phyloP scores from a whole-genome alignment of 2,113 vertebrate species.

The Morphnarchus princeps region DNA sequence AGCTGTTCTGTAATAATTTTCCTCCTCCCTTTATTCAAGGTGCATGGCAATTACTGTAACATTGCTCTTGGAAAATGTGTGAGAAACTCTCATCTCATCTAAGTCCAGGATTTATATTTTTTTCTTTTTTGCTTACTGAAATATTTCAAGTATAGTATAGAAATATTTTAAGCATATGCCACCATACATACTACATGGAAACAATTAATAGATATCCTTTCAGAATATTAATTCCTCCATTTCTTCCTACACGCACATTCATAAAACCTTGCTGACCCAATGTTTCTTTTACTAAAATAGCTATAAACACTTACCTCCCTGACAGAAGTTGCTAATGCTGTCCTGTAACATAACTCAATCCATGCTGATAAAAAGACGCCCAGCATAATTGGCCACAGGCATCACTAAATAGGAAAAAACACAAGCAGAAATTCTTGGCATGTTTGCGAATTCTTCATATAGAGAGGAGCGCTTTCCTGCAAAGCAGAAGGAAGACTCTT shows the following conservation, averaged over 20 bases:
- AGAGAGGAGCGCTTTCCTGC: not conserved
- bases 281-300: not conserved
- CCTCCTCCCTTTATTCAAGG: not conserved
- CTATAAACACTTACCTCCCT: not conserved
- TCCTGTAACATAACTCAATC: not conserved
- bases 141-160: not conserved
- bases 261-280: not conserved
- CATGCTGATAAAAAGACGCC: not conserved
- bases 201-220: not conserved
- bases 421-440: not conserved
- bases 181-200: not conserved
- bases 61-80: not conserved
- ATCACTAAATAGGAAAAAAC: not conserved
- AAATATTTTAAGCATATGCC: not conserved
- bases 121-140: not conserved
- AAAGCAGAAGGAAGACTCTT: not conserved
- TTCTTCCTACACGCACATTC: not conserved
- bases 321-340: not conserved
- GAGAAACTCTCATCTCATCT: not conserved
- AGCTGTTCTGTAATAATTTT: not conserved
- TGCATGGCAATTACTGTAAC: not conserved
- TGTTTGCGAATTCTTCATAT: not conserved
- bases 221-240: not conserved
- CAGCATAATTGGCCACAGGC: not conserved
- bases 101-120: not conserved